Base-by-base conservation (phyloP, 2,113 vertebrate species). In the Scortum barcoo region DNA sequence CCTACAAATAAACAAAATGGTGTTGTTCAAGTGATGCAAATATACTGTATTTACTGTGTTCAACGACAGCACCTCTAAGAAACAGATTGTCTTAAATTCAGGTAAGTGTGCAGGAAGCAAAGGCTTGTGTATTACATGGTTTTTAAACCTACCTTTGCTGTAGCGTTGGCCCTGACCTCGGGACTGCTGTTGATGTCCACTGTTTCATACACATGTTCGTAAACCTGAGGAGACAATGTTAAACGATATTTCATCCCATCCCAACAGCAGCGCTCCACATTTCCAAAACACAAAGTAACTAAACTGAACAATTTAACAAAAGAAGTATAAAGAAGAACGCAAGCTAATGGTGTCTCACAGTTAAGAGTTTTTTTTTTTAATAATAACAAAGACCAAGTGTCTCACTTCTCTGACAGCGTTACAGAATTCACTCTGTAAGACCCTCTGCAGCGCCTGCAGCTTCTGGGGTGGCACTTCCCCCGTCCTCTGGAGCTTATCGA, bases 181-280 rank as follows among this genome's bases (percentile, higher is more conserved):
- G 98, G 98, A 88, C 96, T 99, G 93, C 98, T 99, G 93, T 97
- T 99, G 92, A 99, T 99, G 87, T 99, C 98, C 93, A 99, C 98
- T 0, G 98, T 99, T 93, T 99, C 98, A 75, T 99, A 99, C 1
- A 99, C 98, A 1, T 99, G 98, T 80, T 99, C 98, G 87, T 99
- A 99, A 17, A 99, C 98, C 98, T 99, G 91, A 70, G 86, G 87
- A 92, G 40, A 85, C 20, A 85, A 24, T 30, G 68, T 48, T 67
- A 9, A 12, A 58, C 51, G 83, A 61, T 40, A 68, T n/a, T 65
- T 77, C 0, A 13, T 78, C 24, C 67, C 28, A 56, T 61, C 16
- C 7, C 11, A 28, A 8, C 3, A 60, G 46, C 17, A 50, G 11
- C 22, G 54, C 2, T 26, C 33, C 12, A 58, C 10, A 68, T 26